These are phyloP conservation scores for Oryzias curvinotus DNA, from an alignment of 2,113 vertebrate genomes.

Conservation along the genomic window DNA sequence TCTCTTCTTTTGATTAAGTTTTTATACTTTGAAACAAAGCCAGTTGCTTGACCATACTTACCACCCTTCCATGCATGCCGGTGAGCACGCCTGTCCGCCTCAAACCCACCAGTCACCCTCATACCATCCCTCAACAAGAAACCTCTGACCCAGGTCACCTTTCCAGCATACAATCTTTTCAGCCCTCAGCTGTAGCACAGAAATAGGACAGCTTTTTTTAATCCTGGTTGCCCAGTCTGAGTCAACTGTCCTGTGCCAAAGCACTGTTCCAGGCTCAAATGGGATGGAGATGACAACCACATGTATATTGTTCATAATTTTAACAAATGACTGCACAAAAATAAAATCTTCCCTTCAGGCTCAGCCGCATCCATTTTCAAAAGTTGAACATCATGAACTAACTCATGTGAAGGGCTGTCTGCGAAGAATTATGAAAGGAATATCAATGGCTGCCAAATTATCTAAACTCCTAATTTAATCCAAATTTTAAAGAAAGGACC, in stretches of 20 bases:
- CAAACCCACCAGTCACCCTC: constrained; percentile 22
- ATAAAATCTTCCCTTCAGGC: constrained; percentile 36
- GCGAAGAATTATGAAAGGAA: too few species aligned
- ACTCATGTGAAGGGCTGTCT: too few species aligned
- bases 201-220: constrained; percentile 71
- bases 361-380: too few species aligned
- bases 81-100: constrained; percentile 38
- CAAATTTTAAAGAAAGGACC: too few species aligned
- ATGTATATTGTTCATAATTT: constrained; percentile 37
- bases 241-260: constrained; percentile 48
- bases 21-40: constrained; percentile 60
- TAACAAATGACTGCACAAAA: constrained; percentile 40
- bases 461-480: too few species aligned
- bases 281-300: constrained; percentile 47
- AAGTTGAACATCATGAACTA: too few species aligned
- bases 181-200: constrained; percentile 68
- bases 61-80: constrained; percentile 1
- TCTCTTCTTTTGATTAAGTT: constrained; percentile 68
- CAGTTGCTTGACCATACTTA: constrained; percentile 67
- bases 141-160: constrained; percentile 72
- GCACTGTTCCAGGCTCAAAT: constrained; percentile 55
- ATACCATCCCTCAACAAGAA: constrained; percentile 51
- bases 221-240: constrained; percentile 51
- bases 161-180: constrained; percentile 58
- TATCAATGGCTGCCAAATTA: too few species aligned